Base-by-base conservation (phyloP, 2,113 vertebrate genomes). In the Hylia prasina region DNA sequence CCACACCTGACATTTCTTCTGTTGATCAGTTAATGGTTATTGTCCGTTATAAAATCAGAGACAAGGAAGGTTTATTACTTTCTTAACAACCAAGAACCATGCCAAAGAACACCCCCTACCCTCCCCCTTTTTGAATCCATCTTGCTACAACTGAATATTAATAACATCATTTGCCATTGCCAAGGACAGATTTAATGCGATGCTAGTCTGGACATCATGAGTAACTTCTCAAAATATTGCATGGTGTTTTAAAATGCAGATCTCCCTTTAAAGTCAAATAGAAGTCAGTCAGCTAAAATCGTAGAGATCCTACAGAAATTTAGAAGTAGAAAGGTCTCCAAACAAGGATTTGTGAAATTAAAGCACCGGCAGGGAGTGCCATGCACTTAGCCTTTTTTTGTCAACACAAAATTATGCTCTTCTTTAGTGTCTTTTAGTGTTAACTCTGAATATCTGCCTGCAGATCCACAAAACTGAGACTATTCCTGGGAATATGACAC, bases 1-100 rank as follows among this genome's bases (percentile, higher is more conserved):
- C 97, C 93, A 97, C 91, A 97, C 92, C 97, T 98, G 98, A 97
- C 97, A 97, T 91, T 95, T 95, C 95, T 94, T 96, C 97, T 96
- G 90, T 90, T 98, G 95, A 97, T 97, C 97, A 96, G 97, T 85
- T 97, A 98, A 97, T 96, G 96, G 96, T 98, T 97, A 98, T 96
- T 97, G 96, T 97, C 96, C 94, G 0, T 91, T 94, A 96, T 91
- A 90, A 94, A 97, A 95, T 95, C 93, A 95, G 89, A 97, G 94
- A 96, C 87, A 50, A 83, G 76, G 84, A 90, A 87, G 80, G 90
- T 96, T 96, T 97, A 96, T 95, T 96, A 96, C 93, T 95, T 96
- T 64, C 92, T 95, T 96, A 97, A 97, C 90, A 75, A 89, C 61
- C 60, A 89, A 91, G 72, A 94, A 61, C 65, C 35, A 75, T 30